Percentiles rank a stretch among this genome's conserved stretches.
Evolutionary conservation across 2,113 vertebrate genomes (phyloP).

Genomic region (Pheucticus melanocephalus): DNA sequence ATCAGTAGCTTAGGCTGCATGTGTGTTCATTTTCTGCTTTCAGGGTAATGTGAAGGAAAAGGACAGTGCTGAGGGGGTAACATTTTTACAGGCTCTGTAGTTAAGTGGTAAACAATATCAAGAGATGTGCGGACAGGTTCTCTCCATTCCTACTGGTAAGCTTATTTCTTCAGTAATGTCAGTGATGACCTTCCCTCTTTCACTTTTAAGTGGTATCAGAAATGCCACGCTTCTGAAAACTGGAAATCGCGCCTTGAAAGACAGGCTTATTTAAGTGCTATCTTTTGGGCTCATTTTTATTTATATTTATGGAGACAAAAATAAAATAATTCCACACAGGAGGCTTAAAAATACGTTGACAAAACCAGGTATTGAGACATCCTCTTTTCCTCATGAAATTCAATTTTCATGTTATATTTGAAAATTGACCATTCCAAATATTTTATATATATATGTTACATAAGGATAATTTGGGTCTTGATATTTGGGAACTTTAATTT

Average conservation of each 20-base stretch:
- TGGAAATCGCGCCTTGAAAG: neutral
- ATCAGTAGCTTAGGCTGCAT: neutral
- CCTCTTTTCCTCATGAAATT: neutral
- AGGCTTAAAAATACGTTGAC: neutral
- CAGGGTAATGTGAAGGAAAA: neutral
- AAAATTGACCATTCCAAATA: neutral
- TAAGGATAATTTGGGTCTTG: neutral
- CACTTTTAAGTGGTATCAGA: neutral
- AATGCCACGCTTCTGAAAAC: neutral
- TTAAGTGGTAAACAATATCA: neutral
- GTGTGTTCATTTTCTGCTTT: neutral
- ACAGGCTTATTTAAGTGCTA: neutral
- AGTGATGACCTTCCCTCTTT: neutral
- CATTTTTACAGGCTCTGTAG: neutral
- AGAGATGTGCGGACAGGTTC: neutral
- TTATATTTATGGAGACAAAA: neutral
- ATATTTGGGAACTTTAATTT: neutral
- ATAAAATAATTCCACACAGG: neutral
- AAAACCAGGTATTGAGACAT: neutral
- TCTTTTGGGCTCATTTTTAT: rapidly evolving
- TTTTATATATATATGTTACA: neutral
- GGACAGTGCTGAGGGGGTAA: neutral
- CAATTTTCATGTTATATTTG: neutral
- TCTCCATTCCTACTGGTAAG: neutral
- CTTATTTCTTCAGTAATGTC: neutral